phyloP scores from a whole-genome alignment of 2,797 vertebrate species.

The Paratrypauchen microcephalus region DNA sequence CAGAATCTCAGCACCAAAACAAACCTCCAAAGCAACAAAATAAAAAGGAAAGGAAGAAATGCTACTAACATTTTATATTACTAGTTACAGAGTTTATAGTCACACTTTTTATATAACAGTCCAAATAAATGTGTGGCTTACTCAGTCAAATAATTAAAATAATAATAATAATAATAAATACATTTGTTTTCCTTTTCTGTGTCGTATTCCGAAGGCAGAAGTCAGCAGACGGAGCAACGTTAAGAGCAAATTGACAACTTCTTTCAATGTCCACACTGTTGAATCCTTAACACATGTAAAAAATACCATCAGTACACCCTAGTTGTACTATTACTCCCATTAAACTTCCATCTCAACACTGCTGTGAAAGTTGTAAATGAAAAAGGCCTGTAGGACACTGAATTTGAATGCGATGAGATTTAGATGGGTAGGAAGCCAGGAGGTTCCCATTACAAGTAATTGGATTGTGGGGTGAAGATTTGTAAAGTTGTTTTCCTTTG shows the following conservation, averaged over 20 bases:
- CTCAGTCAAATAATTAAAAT: conserved; percentile 59
- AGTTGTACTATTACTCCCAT: background rate
- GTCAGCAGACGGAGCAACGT: background rate
- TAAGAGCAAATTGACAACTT: conserved; percentile 7
- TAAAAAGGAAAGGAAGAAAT: conserved; percentile 45
- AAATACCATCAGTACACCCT: background rate
- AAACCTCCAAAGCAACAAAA: conserved; percentile 65
- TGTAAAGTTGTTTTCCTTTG: conserved; percentile 42
- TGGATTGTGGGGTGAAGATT: conserved; percentile 60
- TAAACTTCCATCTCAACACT: background rate
- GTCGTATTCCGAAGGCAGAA: background rate
- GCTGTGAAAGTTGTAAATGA: background rate
- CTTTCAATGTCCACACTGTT: background rate
- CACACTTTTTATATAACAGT: conserved; percentile 65
- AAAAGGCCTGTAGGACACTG: conserved; percentile 13
- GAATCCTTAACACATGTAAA: conserved; percentile 2
- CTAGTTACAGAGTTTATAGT: conserved; percentile 81
- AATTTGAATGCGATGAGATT: conserved; percentile 35
- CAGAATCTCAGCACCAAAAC: conserved; percentile 59
- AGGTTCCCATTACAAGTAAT: conserved; percentile 59
- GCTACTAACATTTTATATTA: conserved; percentile 80
- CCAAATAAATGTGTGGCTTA: conserved; percentile 50
- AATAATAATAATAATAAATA: conserved; percentile 73
- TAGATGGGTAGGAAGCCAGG: conserved; percentile 29
- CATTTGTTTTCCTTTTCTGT: conserved; percentile 36